Evolutionary conservation across 2,797 vertebrate species (phyloP).

Genomic region (Tapirus indicus): DNA sequence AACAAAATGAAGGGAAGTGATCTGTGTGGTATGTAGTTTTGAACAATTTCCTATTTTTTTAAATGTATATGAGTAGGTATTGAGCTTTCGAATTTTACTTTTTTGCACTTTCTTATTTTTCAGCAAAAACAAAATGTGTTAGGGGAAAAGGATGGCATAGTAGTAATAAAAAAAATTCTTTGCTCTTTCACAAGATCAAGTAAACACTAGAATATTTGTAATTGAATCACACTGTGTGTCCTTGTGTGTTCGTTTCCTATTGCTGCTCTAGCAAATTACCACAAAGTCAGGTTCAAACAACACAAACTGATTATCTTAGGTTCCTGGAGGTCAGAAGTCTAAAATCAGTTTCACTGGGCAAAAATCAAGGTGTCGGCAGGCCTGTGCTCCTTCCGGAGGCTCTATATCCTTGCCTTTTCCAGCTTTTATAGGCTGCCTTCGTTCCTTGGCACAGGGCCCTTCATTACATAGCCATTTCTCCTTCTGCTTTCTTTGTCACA

Average conservation of each 20-base stretch:
- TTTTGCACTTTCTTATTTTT: slow-evolving; percentile 5
- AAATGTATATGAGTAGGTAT: neutral
- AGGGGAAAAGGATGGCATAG: neutral
- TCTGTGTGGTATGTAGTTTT: neutral
- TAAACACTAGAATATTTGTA: neutral
- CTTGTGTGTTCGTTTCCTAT: slow-evolving; percentile 19
- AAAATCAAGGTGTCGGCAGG: neutral
- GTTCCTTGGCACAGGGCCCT: neutral
- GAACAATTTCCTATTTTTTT: neutral
- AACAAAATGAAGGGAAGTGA: neutral
- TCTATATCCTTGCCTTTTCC: neutral
- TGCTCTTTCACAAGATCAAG: neutral
- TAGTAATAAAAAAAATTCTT: neutral
- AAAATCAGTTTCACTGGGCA: neutral
- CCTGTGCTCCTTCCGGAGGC: neutral
- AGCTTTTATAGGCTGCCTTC: neutral
- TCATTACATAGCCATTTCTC: neutral
- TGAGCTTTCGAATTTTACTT: neutral
- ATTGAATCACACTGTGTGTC: neutral
- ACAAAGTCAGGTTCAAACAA: neutral
- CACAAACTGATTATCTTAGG: neutral
- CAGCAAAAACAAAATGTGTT: neutral
- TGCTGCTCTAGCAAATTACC: neutral
- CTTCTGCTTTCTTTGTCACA: neutral
- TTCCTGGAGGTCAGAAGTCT: neutral